Base-by-base conservation (phyloP, 2,113 vertebrate species). In the Geococcyx californianus region DNA sequence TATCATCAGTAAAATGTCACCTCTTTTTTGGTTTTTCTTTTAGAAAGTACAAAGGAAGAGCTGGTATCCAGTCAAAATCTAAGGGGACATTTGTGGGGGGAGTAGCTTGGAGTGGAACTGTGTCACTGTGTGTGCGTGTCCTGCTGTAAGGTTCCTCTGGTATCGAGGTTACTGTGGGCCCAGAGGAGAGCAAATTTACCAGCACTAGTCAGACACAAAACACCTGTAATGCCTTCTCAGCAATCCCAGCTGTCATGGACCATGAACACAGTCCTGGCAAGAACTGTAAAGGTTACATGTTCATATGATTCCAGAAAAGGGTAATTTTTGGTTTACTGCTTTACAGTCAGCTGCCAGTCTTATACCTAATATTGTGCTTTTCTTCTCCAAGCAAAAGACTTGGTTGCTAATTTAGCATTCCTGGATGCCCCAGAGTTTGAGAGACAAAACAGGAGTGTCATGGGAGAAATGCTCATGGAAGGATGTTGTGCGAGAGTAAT, bases 221-320 rank as follows among this genome's bases (percentile, higher is more conserved):
- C 18, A n/a, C 59, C 29, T 73, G 33, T 69, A 31, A 11, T 25
- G 58, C 28, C 31, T 72, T 26, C n/a, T 56, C 45, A 69, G 63
- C 51, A 77, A 4, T 15, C 14, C 34, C 20, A 38, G 29, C 47
- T 63, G 64, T 58, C 42, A 42, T 29, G 6, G 56, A 18, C 52
- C 76, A 67, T 26, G 47, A 73, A 28, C 17, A 44, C 38, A 49
- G 60, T 55, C 56, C n/a, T 59, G 52, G 60, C 52, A 67, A 70
- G 54, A 8, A 33, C 38, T 0, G 0, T 36, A 36, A 73, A 68
- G 38, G 34, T 92, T 66, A 55, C 0, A 0, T 80, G 72, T 87
- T 54, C 40, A 10, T 67, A 17, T 28, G 52, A 75, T 76, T 47
- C 49, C 4, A 5, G 47, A 52, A 87, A 88, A 64, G 24, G 40